Percentiles rank a stretch among this genome's conserved stretches.
phyloP scores from a whole-genome alignment of 2,113 vertebrate species.

The Laterallus jamaicensis region DNA sequence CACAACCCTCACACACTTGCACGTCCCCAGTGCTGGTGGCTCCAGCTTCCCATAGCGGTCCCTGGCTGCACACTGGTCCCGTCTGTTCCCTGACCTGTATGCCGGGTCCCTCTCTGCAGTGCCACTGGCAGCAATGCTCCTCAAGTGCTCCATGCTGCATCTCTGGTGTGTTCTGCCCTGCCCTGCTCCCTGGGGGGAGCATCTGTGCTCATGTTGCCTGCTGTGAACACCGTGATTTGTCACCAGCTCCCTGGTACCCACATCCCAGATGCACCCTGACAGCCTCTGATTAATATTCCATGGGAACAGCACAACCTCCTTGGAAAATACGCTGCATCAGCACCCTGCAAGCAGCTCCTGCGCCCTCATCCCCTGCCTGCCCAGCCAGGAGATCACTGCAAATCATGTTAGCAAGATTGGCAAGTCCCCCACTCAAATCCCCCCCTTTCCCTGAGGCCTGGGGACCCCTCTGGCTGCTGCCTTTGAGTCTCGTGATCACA shows the following conservation, averaged over 20 bases:
- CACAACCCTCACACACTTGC: background rate
- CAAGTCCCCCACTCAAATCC: background rate
- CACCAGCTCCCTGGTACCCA: background rate
- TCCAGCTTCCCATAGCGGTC: rapidly evolving
- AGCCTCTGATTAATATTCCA: background rate
- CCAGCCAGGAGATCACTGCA: background rate
- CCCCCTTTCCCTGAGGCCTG: background rate
- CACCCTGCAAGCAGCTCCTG: background rate
- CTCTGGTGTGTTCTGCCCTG: rapidly evolving
- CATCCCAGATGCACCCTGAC: background rate
- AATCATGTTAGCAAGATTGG: background rate
- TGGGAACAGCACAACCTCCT: background rate
- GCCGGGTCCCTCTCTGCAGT: rapidly evolving
- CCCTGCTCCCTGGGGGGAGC: background rate
- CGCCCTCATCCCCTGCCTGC: background rate
- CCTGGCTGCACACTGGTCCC: background rate
- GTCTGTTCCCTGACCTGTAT: background rate
- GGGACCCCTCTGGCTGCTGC: background rate
- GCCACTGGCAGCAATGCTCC: rapidly evolving
- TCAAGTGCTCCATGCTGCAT: background rate
- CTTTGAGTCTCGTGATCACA: background rate
- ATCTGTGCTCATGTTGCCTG: rapidly evolving
- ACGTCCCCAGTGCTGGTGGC: background rate
- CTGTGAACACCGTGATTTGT: background rate
- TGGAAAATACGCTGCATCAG: background rate